Evolutionary conservation across 1,140 invertebrate species (phyloP).

Genomic region (Lethocerus indicus): DNA sequence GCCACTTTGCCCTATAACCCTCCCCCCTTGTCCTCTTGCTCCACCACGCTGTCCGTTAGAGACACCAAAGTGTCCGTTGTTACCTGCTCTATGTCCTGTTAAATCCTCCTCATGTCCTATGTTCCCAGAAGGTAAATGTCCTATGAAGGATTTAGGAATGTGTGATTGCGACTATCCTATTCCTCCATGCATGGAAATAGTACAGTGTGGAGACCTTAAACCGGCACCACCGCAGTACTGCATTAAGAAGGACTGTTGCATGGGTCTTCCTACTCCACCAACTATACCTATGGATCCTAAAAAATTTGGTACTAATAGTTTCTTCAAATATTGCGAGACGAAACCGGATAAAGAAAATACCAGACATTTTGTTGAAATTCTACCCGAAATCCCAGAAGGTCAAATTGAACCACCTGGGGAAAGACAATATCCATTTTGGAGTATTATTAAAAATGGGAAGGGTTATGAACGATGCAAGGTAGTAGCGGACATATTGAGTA

Average conservation of each 20-base stretch:
- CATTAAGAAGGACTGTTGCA: neutral
- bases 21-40: neutral
- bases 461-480: no score
- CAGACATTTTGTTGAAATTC: no score
- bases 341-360: no score
- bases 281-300: no score
- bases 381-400: no score
- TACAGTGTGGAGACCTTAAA: neutral
- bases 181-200: neutral
- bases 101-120: neutral
- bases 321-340: no score
- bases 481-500: no score
- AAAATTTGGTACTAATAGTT: no score
- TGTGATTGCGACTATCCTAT: slow-evolving; percentile 2
- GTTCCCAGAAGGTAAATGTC: neutral
- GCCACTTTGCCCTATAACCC: neutral
- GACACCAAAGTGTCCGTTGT: neutral
- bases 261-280: neutral
- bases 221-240: neutral
- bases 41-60: neutral
- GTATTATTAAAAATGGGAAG: no score
- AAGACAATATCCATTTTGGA: no score
- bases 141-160: neutral
- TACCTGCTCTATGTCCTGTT: neutral
- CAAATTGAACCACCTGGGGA: no score